Evolutionary conservation across 2,888 invertebrate genomes (phyloP).

Genomic region (Tinea trinotella): DNA sequence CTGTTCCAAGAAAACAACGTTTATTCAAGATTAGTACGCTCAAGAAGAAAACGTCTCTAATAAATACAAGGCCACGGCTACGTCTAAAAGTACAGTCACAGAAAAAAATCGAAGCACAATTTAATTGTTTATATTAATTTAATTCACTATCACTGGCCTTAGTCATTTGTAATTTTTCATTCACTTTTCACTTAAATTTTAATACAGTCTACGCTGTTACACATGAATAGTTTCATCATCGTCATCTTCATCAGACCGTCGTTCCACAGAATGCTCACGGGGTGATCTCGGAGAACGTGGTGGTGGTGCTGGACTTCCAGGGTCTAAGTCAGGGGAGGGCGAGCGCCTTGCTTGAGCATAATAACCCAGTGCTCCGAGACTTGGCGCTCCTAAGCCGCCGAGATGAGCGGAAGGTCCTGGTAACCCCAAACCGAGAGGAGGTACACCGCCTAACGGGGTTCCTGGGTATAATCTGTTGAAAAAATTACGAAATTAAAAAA

Average conservation of each 20-base stretch:
- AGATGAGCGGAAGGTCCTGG: constrained; percentile 79
- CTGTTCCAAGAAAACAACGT: neutral
- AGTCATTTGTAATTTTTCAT: neutral
- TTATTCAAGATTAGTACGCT: neutral
- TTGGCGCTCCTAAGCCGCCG: constrained; percentile 78
- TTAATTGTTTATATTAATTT: neutral
- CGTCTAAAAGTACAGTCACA: neutral
- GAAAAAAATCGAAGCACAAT: neutral
- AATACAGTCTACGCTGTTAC: constrained; percentile 28
- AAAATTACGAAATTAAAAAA: neutral
- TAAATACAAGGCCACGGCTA: neutral
- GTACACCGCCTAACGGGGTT: constrained; percentile 70
- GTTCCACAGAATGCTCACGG: constrained; percentile 48
- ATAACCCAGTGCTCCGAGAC: constrained; percentile 69
- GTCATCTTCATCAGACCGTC: constrained; percentile 66
- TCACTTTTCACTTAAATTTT: neutral
- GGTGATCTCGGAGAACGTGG: constrained; percentile 48
- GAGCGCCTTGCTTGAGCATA: constrained; percentile 64
- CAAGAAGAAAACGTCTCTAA: neutral
- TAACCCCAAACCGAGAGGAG: constrained; percentile 72
- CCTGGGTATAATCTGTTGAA: constrained; percentile 73
- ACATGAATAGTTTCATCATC: constrained; percentile 77
- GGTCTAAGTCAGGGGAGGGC: constrained; percentile 71
- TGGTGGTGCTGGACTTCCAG: constrained; percentile 71
- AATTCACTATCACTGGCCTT: constrained; percentile 8